phyloP scores from a whole-genome alignment of 2,113 vertebrate genomes.

The Cyprinodon brontotheroides region DNA sequence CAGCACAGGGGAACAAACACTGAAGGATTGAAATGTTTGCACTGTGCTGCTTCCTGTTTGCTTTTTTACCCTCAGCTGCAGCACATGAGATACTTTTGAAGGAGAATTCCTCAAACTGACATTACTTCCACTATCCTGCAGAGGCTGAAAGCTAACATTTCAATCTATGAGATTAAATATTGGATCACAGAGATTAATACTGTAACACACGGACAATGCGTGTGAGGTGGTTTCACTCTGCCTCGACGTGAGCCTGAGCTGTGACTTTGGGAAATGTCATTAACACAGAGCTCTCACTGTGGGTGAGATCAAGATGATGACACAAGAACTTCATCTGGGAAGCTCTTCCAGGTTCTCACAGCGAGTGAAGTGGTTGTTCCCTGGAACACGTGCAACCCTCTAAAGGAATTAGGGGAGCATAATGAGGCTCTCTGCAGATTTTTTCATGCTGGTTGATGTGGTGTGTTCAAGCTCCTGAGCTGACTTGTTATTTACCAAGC shows the following conservation, averaged over 20 bases:
- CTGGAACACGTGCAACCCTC: slow-evolving; percentile 20
- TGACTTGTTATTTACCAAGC: slow-evolving; percentile 31
- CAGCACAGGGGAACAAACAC: slow-evolving; percentile 2
- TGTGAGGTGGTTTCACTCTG: slow-evolving; percentile 13
- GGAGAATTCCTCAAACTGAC: slow-evolving; percentile 16
- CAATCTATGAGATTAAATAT: neutral
- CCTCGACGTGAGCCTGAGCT: slow-evolving; percentile 36
- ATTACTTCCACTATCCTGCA: neutral
- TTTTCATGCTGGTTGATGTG: slow-evolving; percentile 21
- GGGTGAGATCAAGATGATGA: slow-evolving; percentile 39
- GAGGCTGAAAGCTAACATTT: slow-evolving; percentile 2
- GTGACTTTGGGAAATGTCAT: slow-evolving; percentile 72
- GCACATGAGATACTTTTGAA: neutral
- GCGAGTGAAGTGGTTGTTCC: slow-evolving; percentile 26
- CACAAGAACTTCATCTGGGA: slow-evolving; percentile 45
- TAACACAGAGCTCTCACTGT: slow-evolving; percentile 43
- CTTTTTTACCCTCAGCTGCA: neutral
- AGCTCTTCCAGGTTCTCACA: slow-evolving; percentile 49
- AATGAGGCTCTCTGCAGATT: slow-evolving; percentile 54
- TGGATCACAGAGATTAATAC: slow-evolving; percentile 1
- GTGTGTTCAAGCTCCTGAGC: slow-evolving; percentile 26
- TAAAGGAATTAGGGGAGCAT: slow-evolving; percentile 31
- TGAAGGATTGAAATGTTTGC: slow-evolving; percentile 21
- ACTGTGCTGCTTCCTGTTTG: slow-evolving; percentile 11
- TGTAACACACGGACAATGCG: slow-evolving; percentile 4